Conservation (phyloP, 1,140 invertebrate genomes). For the Dolichoris vasculosae region DNA sequence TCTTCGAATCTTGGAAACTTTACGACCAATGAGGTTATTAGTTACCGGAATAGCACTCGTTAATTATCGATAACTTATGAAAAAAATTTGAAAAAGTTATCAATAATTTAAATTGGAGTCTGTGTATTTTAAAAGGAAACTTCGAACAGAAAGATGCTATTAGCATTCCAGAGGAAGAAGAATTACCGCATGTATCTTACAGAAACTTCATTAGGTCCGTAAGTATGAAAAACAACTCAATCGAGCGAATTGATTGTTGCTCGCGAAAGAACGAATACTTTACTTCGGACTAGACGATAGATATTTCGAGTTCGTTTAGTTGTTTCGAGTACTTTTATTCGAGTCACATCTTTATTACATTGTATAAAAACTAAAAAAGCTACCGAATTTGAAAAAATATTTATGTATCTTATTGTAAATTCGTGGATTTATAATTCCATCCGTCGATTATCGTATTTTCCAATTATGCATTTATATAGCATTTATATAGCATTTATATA, state of each 20-base stretch:
- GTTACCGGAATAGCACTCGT: too few species aligned
- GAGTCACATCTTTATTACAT: not conserved
- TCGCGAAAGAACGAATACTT: not conserved
- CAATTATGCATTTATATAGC: not conserved
- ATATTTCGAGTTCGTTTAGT: too few species aligned
- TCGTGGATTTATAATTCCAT: not conserved
- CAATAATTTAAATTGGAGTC: not conserved
- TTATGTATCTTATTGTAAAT: not conserved
- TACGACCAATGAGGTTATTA: too few species aligned
- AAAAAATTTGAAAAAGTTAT: not conserved
- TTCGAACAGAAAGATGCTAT: not conserved
- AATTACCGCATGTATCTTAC: not conserved
- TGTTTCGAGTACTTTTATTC: too few species aligned
- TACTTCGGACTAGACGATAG: not conserved
- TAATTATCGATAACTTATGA: not conserved
- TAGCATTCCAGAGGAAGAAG: not conserved
- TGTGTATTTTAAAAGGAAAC: not conserved
- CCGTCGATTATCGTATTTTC: not conserved
- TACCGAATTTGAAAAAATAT: not conserved
- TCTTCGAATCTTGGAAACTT: too few species aligned
- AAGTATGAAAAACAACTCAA: conserved; percentile 1
- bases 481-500: not conserved
- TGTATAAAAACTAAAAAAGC: not conserved
- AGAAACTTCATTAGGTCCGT: not conserved
- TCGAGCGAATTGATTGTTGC: not conserved